Conservation (phyloP, 2,797 vertebrate species). For the Tolypeutes matacus region DNA sequence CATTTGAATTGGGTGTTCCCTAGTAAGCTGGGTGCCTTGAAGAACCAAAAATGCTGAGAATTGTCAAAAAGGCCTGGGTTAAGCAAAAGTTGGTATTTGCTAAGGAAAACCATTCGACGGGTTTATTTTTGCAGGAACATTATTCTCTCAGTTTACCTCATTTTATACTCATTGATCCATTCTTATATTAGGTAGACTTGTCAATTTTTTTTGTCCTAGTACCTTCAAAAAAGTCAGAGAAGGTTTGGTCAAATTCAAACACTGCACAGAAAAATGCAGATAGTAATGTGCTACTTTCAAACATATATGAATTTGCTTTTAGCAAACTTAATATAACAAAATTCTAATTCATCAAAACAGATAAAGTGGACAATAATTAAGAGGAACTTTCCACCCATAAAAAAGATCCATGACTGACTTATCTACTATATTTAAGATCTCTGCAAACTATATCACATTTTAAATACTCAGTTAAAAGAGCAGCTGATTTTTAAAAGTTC, state of each 20-base stretch:
- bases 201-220: background rate
- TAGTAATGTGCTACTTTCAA: background rate
- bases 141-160: slow-evolving; percentile 17
- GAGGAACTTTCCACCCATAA: background rate
- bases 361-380: background rate
- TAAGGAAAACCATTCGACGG: background rate
- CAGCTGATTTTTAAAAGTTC: background rate
- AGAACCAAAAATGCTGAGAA: background rate
- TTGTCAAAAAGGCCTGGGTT: background rate
- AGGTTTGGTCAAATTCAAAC: background rate
- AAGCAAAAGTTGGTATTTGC: background rate
- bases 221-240: background rate
- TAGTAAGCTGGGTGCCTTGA: background rate
- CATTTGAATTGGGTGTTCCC: background rate
- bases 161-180: background rate
- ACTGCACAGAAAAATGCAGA: slow-evolving; percentile 1
- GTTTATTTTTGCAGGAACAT: background rate
- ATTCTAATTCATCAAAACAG: background rate
- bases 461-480: slow-evolving; percentile 47
- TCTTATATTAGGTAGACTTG: background rate
- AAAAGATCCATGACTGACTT: background rate
- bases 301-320: background rate
- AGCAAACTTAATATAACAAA: slow-evolving; percentile 10
- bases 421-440: background rate
- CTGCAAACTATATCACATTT: background rate